Base-by-base conservation (phyloP, 2,797 vertebrate species). In the Phaenicophaeus curvirostris region DNA sequence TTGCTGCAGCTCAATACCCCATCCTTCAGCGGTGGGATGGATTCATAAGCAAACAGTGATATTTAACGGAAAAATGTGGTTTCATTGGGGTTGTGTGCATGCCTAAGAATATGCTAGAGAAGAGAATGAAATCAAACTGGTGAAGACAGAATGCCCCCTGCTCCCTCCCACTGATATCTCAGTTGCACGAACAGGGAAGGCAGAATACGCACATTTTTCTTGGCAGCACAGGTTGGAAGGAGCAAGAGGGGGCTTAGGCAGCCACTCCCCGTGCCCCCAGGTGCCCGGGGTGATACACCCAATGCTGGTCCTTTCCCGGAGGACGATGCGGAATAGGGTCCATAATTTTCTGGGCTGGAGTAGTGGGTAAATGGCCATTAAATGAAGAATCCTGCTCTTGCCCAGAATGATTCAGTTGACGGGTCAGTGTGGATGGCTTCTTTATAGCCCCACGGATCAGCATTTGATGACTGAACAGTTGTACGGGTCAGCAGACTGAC, bases 351-450 rank as follows among this genome's bases (percentile, higher is more conserved):
- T 97, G 80, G 89, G 85, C 63, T 90, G 94, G 42, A 91, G 93
- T 86, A 94, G 80, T 90, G 87, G 67, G 63, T 75, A 96, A 96
- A 79, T 91, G 76, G 41, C 30, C 93, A 88, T 88, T 94, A 95
- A 94, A 96, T 88, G 95, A 93, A 93, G 95, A 91, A 88, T 93
- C 83, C 76, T 96, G 94, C 91, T 96, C 86, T 95, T 90, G 95
- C 95, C 94, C 95, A 94, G 89, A 96, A 86, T 3, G 74, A 89
- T 80, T 95, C 92, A 84, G 95, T 63, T 89, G 95, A 61, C 44
- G 79, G 83, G 77, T 91, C 85, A 95, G n/a, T 78, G 94, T 96
- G 95, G 94, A 71, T 74, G 89, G 96, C 94, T 79, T 91, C 95
- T 75, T 94, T 91, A 96, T 48, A 96, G 94, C 95, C 95, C 92